Conservation (phyloP, 23 tunicate species). For the Halocynthia aurantium region DNA sequence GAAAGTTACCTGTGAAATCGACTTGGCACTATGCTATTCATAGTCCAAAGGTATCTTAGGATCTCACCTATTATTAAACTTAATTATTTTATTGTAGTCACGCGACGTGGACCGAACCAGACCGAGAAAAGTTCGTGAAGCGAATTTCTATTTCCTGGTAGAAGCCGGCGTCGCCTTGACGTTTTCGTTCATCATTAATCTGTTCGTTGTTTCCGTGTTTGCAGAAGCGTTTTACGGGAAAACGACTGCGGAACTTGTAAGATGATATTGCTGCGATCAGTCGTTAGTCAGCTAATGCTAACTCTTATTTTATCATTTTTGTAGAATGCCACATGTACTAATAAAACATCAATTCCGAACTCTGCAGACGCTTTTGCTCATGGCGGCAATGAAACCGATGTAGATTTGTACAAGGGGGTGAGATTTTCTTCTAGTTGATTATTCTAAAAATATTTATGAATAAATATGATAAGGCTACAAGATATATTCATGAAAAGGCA, state of each 20-base stretch:
- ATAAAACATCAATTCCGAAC: constrained; percentile 52
- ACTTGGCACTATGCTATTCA: too few relatives aligned
- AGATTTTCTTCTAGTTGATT: too few relatives aligned
- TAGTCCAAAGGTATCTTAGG: too few relatives aligned
- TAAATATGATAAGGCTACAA: too few relatives aligned
- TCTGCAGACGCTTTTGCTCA: constrained; percentile 41
- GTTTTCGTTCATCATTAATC: constrained; percentile 73
- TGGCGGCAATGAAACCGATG: constrained; percentile 32
- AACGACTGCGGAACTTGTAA: constrained; percentile 17
- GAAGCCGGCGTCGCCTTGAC: constrained; percentile 73
- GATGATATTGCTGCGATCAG: too few relatives aligned
- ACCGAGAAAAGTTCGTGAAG: constrained; percentile 60
- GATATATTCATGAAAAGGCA: too few relatives aligned
- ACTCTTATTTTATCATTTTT: too few relatives aligned
- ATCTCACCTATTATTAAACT: too few relatives aligned
- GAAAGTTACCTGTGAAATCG: too few relatives aligned
- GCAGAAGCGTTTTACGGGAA: constrained; percentile 84
- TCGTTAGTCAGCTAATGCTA: too few relatives aligned
- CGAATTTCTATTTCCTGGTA: constrained; percentile 71
- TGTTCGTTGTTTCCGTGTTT: constrained; percentile 94
- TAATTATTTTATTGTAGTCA: constrained; percentile 5
- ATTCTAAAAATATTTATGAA: too few relatives aligned
- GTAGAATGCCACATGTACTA: too few relatives aligned
- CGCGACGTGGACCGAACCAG: constrained; percentile 65
- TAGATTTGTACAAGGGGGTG: constrained; percentile 60